A percentile compares a stretch with the other conserved stretches of the same genome.
Evolutionary conservation across 2,888 invertebrate genomes (phyloP).

Genomic region (Neria commutata): DNA sequence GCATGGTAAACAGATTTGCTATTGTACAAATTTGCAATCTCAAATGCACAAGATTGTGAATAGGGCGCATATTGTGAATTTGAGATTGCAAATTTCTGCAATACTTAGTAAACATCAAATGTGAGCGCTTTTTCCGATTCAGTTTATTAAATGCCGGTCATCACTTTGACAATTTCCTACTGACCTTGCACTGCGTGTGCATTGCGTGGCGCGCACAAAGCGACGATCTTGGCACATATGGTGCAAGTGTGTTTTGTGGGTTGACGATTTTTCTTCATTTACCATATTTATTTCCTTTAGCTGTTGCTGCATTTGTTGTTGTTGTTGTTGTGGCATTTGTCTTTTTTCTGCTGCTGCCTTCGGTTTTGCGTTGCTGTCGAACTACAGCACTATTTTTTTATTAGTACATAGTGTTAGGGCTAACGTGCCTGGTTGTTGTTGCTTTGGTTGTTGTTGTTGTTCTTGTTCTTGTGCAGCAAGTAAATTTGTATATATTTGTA

Average conservation of each 20-base stretch:
- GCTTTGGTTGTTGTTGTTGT: constrained; percentile 8
- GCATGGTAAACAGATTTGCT: too few species aligned
- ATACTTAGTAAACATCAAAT: too few species aligned
- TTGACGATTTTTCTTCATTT: constrained; percentile 28
- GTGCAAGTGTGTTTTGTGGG: constrained; percentile 49
- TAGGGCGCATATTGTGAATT: too few species aligned
- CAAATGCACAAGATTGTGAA: too few species aligned
- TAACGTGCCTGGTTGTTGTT: too few species aligned
- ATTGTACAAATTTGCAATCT: too few species aligned
- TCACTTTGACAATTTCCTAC: constrained; percentile 26
- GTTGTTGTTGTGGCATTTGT: constrained; percentile 6
- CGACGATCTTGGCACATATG: constrained; percentile 56
- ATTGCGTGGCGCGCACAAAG: constrained; percentile 16
- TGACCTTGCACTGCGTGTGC: constrained; percentile 11
- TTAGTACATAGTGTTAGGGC: too few species aligned
- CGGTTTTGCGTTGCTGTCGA: constrained; percentile 39
- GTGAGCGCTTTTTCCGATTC: too few species aligned
- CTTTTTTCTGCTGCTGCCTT: neutral
- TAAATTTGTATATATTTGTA: constrained; percentile 4
- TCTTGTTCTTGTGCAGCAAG: neutral
- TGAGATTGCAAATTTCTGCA: too few species aligned
- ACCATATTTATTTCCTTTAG: too few species aligned
- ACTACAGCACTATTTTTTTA: constrained; percentile 55
- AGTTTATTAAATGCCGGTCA: too few species aligned
- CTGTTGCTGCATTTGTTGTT: constrained; percentile 16